phyloP scores from a whole-genome alignment of 1,140 invertebrate species.

The Apis laboriosa region DNA sequence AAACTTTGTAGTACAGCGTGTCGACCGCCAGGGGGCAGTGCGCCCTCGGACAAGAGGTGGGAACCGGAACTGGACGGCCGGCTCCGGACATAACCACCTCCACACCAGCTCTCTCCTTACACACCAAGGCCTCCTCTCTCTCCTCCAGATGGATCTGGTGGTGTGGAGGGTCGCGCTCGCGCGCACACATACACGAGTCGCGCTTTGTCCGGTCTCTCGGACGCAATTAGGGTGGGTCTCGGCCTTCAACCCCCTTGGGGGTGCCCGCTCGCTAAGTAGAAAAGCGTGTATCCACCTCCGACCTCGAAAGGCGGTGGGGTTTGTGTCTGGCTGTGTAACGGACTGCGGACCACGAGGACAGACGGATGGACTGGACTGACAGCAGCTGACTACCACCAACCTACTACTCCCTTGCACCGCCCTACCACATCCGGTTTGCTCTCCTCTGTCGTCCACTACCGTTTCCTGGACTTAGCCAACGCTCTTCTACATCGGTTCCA shows the following conservation, averaged over 20 bases:
- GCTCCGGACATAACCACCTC: constrained; percentile 75
- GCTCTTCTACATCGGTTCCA: constrained; percentile 54
- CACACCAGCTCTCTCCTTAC: constrained; percentile 29
- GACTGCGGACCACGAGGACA: constrained; percentile 56
- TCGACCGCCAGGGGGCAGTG: constrained; percentile 79
- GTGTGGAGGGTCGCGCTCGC: constrained; percentile 43
- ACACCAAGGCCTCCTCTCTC: constrained; percentile 6
- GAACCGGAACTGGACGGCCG: constrained; percentile 76
- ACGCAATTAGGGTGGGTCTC: constrained; percentile 81
- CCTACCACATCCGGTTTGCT: constrained; percentile 24
- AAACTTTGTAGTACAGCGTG: constrained; percentile 82
- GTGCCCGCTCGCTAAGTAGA: constrained; percentile 79
- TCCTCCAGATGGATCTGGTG: constrained; percentile 7
- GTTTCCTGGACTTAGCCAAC: constrained; percentile 63
- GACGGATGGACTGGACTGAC: constrained; percentile 69
- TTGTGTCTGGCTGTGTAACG: constrained; percentile 64
- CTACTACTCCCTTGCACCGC: constrained; percentile 24
- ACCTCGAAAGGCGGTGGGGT: constrained; percentile 68
- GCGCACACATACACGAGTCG: constrained; percentile 76
- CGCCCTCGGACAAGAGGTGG: constrained; percentile 74
- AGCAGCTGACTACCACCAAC: constrained; percentile 73
- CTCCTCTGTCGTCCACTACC: constrained; percentile 58
- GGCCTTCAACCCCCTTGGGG: constrained; percentile 73
- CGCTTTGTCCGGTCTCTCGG: constrained; percentile 81
- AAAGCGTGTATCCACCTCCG: constrained; percentile 80